Percentiles rank a stretch among this genome's conserved stretches.
phyloP scores from a whole-genome alignment of 2,113 vertebrate genomes.

The Sceloporus undulatus region DNA sequence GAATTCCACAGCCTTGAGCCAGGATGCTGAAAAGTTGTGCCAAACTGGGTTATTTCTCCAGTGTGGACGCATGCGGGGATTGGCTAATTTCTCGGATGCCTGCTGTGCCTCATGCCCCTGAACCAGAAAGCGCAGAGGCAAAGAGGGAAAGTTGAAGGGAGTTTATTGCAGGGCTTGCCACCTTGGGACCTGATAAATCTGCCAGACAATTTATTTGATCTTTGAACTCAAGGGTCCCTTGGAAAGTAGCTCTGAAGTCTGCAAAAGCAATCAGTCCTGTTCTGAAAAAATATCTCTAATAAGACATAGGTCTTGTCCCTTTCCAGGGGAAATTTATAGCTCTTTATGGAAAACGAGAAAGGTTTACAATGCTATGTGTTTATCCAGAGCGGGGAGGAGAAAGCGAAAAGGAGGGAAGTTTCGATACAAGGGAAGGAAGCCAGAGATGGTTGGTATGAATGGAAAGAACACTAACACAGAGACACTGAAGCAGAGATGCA shows the following conservation, averaged over 20 bases:
- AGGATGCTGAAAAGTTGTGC: no score
- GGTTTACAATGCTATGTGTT: conserved; percentile 33
- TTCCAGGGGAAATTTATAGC: conserved; percentile 60
- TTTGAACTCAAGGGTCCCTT: conserved; percentile 73
- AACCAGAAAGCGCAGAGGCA: background rate
- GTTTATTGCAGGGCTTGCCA: conserved; percentile 73
- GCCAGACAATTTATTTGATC: conserved; percentile 82
- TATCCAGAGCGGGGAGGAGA: no score
- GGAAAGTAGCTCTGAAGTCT: conserved; percentile 71
- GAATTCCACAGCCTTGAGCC: no score
- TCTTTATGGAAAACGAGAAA: conserved; percentile 64
- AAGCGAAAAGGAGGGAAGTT: no score
- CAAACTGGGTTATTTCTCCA: no score
- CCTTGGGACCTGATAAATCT: conserved; percentile 73
- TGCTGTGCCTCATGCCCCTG: background rate
- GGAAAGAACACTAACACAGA: no score
- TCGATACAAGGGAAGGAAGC: background rate
- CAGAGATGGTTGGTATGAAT: no score
- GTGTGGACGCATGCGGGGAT: no score
- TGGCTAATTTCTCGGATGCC: background rate
- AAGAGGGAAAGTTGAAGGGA: conserved; percentile 26
- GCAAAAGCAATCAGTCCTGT: conserved; percentile 74
- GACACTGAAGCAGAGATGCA: no score
- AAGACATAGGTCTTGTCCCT: conserved; percentile 66
- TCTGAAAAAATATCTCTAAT: conserved; percentile 65